phyloP scores from a whole-genome alignment of 2,113 vertebrate genomes.

The Pedionomus torquatus region DNA sequence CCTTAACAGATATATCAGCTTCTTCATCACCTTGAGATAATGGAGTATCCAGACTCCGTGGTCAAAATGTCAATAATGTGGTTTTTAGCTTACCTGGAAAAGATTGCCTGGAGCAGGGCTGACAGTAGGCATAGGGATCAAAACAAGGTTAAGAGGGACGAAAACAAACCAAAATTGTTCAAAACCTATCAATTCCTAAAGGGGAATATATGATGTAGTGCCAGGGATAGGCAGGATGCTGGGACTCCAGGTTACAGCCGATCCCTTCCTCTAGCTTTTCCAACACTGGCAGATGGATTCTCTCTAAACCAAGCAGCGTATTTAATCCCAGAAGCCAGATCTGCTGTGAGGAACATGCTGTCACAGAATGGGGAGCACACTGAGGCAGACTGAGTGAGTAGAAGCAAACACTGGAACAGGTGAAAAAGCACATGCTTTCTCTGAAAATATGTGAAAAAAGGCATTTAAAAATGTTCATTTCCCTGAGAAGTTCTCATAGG shows the following conservation, averaged over 20 bases:
- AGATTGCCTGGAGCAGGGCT: neutral
- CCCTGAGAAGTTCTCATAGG: neutral
- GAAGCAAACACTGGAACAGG: neutral
- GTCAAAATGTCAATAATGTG: neutral
- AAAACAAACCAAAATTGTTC: rapidly evolving
- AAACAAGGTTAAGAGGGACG: neutral
- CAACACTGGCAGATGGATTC: neutral
- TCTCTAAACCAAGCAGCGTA: neutral
- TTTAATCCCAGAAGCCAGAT: neutral
- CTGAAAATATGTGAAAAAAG: neutral
- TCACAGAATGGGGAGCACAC: neutral
- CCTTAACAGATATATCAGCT: neutral
- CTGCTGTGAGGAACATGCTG: neutral
- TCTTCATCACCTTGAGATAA: neutral
- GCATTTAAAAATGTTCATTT: neutral
- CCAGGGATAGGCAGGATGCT: neutral
- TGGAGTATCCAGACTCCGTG: neutral
- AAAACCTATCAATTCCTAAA: neutral
- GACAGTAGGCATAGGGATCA: neutral
- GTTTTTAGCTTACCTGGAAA: neutral
- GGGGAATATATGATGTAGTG: neutral
- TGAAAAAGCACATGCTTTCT: neutral
- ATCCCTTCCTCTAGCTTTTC: neutral
- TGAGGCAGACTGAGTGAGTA: neutral
- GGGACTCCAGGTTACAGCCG: neutral